A percentile compares a stretch with the other conserved stretches of the same genome.
Conservation (phyloP, 53 echinoderm and acorn worm genomes). For the Stichopus horrens region DNA sequence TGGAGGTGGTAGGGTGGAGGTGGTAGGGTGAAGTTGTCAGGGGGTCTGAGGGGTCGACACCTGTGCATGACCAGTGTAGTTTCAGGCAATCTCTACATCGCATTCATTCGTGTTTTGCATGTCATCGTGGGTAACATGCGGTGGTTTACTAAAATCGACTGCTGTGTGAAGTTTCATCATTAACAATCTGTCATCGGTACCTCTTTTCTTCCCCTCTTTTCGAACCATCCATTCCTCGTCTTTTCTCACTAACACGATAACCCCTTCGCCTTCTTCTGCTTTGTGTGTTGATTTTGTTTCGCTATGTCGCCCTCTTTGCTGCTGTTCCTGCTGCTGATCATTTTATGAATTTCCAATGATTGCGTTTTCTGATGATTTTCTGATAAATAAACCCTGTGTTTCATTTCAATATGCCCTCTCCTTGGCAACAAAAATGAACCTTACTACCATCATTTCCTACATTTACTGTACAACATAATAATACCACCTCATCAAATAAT, state of each 20-base stretch:
- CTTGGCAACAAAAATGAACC: neutral
- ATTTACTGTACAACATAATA: too few species aligned
- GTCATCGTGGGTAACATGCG: neutral
- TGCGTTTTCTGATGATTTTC: too few species aligned
- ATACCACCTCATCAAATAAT: too few species aligned
- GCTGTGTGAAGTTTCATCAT: neutral
- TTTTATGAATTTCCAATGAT: too few species aligned
- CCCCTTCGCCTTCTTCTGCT: too few species aligned
- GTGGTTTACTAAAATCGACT: neutral
- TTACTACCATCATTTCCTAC: too few species aligned
- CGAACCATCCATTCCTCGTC: neutral
- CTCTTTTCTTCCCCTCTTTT: constrained; percentile 3
- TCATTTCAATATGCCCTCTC: neutral
- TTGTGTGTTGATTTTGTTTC: too few species aligned
- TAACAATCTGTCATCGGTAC: neutral
- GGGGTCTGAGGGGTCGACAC: neutral
- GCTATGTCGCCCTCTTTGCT: too few species aligned
- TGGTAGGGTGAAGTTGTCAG: too few species aligned
- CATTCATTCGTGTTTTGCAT: neutral
- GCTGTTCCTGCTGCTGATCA: too few species aligned
- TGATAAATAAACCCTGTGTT: neutral
- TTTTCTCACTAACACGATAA: too few species aligned
- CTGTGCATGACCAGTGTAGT: neutral
- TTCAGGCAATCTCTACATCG: neutral
- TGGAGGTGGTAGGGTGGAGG: neutral